A percentile compares a stretch with the other conserved stretches of the same genome.
These are phyloP conservation scores for Pteronotus mesoamericanus DNA, from an alignment of 2,797 vertebrate species.

Conservation along the genomic window DNA sequence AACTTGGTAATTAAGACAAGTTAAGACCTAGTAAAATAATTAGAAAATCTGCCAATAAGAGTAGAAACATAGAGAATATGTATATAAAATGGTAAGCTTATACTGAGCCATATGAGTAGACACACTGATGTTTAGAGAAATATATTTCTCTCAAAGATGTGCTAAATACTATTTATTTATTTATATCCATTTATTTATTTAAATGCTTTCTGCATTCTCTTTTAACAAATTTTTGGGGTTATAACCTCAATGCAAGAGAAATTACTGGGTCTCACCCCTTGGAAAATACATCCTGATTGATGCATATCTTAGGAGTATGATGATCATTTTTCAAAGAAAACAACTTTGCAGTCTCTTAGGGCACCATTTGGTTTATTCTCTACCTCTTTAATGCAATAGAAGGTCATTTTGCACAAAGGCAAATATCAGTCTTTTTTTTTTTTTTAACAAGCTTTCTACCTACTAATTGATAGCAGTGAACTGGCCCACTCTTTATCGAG, in stretches of 20 bases:
- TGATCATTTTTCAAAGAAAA: slow-evolving; percentile 63
- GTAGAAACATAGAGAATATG: neutral
- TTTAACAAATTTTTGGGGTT: neutral
- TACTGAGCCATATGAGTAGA: neutral
- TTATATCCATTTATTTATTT: no score
- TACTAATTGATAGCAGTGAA: slow-evolving; percentile 73
- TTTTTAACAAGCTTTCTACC: slow-evolving; percentile 71
- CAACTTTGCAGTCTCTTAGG: neutral
- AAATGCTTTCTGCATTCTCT: neutral
- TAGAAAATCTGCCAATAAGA: neutral
- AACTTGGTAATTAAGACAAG: neutral
- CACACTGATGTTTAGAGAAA: neutral
- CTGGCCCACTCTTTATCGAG: slow-evolving; percentile 66
- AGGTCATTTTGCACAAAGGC: slow-evolving; percentile 46
- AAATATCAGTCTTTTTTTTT: slow-evolving; percentile 52
- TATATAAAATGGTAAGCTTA: neutral
- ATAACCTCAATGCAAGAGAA: slow-evolving; percentile 7
- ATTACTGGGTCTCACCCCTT: neutral
- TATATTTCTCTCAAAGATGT: slow-evolving; percentile 16
- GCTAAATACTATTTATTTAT: slow-evolving; percentile 23
- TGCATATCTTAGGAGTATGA: slow-evolving; percentile 31
- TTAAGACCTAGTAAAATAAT: neutral
- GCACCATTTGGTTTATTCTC: slow-evolving; percentile 54
- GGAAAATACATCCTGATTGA: slow-evolving; percentile 18
- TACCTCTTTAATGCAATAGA: slow-evolving; percentile 43